Evolutionary conservation across 2,888 invertebrate species (phyloP), one percentile per base, ranked within the genome.

Genomic region (Exephanes ischioxanthus): DNA sequence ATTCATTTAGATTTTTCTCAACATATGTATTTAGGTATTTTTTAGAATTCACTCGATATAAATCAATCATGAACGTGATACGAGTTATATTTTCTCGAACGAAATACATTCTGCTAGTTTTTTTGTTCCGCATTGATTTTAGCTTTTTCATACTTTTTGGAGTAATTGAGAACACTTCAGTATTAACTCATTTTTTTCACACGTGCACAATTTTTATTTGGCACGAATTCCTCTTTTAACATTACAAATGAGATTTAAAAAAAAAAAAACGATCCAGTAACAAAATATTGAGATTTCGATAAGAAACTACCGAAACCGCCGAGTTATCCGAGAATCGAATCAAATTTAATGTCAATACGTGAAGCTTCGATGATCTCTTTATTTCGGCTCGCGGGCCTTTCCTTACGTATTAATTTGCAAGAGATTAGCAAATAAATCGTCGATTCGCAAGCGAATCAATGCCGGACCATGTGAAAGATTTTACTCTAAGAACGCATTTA

Each of bases 381-480:
- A 58, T 30, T 61, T 63, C 37, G 48, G 41, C 33, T 72, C 48
- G 30, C 5, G 53, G 53, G 19, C 58, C 58, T 58, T 76, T 70
- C 58, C 11, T 22, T 63, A 55, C n/a, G 30, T 19, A 33, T 73
- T 45, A 45, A 41, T 58, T 58, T 73, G 22, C 41, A 73, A 58
- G 72, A 73, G 58, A 72, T 72, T 72, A 37, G 48, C 19, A 33
- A 76, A 48, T 22, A 58, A 58, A 26, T 26, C 26, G 58, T 58
- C 22, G 22, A 45, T 55, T 67, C n/a, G 9, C 14, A 53, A 81
- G 76, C 55, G 71, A 80, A 75, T 80, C 51, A 76, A 53, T 55
- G 71, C 66, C 80, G 80, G 72, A 77, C 84, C 77, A 67, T 58
- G 80, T 76, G 72, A 80, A 80, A 71, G 66, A 80, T 80, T 84